These are phyloP conservation scores for Tenthredo livida DNA, from an alignment of 2,888 invertebrate species.

Conservation along the genomic window DNA sequence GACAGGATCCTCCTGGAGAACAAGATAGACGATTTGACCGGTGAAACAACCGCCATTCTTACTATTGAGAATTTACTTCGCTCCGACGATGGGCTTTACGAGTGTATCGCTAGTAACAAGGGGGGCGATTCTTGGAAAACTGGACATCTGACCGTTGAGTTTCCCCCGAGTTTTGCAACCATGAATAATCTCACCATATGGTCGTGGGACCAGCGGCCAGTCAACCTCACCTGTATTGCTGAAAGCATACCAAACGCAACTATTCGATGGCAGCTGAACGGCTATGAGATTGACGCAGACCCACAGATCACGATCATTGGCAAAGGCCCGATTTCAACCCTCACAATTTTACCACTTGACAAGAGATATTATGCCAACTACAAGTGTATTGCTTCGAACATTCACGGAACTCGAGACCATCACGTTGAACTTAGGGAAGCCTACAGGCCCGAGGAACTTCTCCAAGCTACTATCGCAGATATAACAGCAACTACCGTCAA, in stretches of 20 bases:
- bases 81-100: conserved; percentile 92
- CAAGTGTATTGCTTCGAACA: conserved; percentile 90
- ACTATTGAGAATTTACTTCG: conserved; percentile 84
- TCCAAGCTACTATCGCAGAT: conserved; percentile 84
- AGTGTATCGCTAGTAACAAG: conserved; percentile 90
- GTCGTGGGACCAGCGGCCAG: conserved; percentile 90
- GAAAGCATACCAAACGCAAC: conserved; percentile 95
- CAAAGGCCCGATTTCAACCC: conserved; percentile 86
- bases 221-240: conserved; percentile 93
- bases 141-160: conserved; percentile 91
- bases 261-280: conserved; percentile 87
- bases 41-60: conserved; percentile 84
- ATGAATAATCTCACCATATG: conserved; percentile 87
- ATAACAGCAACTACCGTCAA: conserved; percentile 92
- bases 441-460: conserved; percentile 84
- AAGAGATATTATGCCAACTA: conserved; percentile 86
- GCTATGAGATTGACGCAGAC: conserved; percentile 73
- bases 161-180: conserved; percentile 88
- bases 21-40: conserved; percentile 79
- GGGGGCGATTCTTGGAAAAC: conserved; percentile 88
- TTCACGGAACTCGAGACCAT: conserved; percentile 85
- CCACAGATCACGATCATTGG: conserved; percentile 81
- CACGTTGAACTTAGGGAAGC: conserved; percentile 88
- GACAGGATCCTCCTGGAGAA: conserved; percentile 85
- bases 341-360: conserved; percentile 86